Base-by-base conservation (phyloP, 2,888 invertebrate genomes). In the Flexamia atlantica region DNA sequence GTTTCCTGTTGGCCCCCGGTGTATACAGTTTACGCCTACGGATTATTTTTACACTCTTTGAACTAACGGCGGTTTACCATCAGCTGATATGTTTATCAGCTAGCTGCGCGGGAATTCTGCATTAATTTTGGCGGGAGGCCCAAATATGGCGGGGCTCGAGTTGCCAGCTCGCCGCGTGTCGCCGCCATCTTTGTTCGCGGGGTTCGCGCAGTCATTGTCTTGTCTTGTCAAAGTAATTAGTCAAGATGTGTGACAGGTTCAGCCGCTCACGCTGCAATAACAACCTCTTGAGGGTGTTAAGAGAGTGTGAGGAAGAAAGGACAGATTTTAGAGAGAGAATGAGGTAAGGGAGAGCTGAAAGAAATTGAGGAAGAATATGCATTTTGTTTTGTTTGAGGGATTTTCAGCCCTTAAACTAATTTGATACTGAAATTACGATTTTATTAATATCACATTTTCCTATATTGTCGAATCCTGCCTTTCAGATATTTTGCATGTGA, bases 111-210 rank as follows among this genome's bases (percentile, higher is more conserved):
- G 79, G 79, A 57, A 79, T 79, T 50, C 53, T 14, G 50, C 53
- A 46, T 25, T n/a, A 50, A 28, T 76, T 57, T 57, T 79, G 79
- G 79, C 79, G 53, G n/a, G 57, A 57, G 79, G 57, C 79, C 79
- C 79, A 79, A 79, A 79, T 79, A 79, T 57, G 79, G 79, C 57
- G 79, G 30, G 79, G 53, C 32, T 79, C 79, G 79, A 57, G 57
- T 79, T 79, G 79, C 79, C 53, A 64, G 64, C 64, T 64, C 28
- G 17, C 57, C 50, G 9, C 17, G 57, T 17, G 64, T 30, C 10
- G 14, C 64, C 64, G 64, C 64, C 64, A 64, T 64, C 28, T 64
- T 64, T 64, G 64, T 64, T 64, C 57, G 2, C 17, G 53, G 23
- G 17, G 64, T 64, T 64, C 30, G 28, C 57, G 20, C 64, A 14